Evolutionary conservation across 2,797 vertebrate genomes (phyloP).

Genomic region (Furcifer pardalis): DNA sequence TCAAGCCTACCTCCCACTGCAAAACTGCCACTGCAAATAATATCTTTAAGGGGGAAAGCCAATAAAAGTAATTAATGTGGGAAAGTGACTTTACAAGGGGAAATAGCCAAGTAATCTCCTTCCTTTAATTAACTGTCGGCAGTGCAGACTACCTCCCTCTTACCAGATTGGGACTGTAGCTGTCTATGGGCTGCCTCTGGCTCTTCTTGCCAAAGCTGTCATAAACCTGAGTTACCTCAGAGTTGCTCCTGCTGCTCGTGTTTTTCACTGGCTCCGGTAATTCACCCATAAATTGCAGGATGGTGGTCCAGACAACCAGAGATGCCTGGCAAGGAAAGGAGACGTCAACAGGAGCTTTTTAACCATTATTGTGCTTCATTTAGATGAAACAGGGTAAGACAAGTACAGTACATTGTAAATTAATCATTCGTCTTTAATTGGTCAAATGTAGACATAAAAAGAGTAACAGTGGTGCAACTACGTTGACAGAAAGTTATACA

Average conservation of each 20-base stretch:
- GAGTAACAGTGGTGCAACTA: background rate
- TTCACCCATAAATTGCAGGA: conserved; percentile 97
- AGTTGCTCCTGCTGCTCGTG: conserved; percentile 42
- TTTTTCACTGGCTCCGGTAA: conserved; percentile 86
- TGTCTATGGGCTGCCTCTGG: conserved; percentile 23
- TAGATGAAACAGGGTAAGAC: too few species aligned
- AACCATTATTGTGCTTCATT: background rate
- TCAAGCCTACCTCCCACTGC: too few species aligned
- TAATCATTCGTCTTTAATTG: background rate
- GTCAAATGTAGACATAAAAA: background rate
- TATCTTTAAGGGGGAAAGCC: background rate
- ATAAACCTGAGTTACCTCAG: conserved; percentile 66
- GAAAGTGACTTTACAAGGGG: background rate
- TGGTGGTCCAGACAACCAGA: conserved; percentile 88
- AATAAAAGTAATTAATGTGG: background rate
- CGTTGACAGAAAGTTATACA: too few species aligned
- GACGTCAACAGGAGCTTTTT: conserved; percentile 29
- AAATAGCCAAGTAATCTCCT: background rate
- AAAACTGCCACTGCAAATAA: background rate
- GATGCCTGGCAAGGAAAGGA: conserved; percentile 80
- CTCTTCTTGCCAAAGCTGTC: conserved; percentile 58
- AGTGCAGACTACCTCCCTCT: conserved; percentile 36
- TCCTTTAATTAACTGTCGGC: background rate
- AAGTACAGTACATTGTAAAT: background rate
- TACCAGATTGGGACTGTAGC: conserved; percentile 54